Evolutionary conservation across 2,888 invertebrate species (phyloP).

Genomic region (Gastrophysa polygoni): DNA sequence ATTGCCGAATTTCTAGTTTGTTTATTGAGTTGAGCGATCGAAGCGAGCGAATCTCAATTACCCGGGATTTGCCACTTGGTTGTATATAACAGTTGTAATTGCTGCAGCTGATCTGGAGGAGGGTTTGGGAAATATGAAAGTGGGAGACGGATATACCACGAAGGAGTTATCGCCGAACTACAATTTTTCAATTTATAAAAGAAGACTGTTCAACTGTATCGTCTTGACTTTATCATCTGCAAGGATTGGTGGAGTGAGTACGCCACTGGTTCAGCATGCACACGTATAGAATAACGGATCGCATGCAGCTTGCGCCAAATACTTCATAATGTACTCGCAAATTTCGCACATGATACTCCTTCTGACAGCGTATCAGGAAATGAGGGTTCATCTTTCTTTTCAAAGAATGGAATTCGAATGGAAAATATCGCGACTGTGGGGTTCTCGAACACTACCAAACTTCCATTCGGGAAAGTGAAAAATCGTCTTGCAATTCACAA

Average conservation of each 20-base stretch:
- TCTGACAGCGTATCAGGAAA: slow-evolving; percentile 19
- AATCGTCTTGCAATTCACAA: not conserved
- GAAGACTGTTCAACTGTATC: too few species aligned
- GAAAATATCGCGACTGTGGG: not conserved
- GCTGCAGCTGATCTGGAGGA: too few species aligned
- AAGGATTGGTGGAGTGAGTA: not conserved
- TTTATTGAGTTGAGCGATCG: too few species aligned
- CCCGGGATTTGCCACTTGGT: too few species aligned
- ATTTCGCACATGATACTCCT: slow-evolving; percentile 23
- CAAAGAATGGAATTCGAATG: not conserved
- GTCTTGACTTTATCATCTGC: too few species aligned
- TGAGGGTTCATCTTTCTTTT: not conserved
- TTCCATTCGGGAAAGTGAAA: not conserved
- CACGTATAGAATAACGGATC: slow-evolving; percentile 20
- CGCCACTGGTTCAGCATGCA: slow-evolving; percentile 5
- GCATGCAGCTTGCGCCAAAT: slow-evolving; percentile 24
- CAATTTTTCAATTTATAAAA: too few species aligned
- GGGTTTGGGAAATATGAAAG: too few species aligned
- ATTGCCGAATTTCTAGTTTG: too few species aligned
- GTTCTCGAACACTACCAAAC: not conserved
- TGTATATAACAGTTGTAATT: too few species aligned
- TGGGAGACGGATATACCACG: too few species aligned
- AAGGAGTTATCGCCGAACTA: too few species aligned
- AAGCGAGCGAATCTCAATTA: too few species aligned
- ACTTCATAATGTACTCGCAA: slow-evolving; percentile 30